Percentiles rank a stretch among this genome's conserved stretches.
These are phyloP conservation scores for Allolobophora icterica DNA, from an alignment of 2,888 invertebrate species.

Conservation along the genomic window DNA sequence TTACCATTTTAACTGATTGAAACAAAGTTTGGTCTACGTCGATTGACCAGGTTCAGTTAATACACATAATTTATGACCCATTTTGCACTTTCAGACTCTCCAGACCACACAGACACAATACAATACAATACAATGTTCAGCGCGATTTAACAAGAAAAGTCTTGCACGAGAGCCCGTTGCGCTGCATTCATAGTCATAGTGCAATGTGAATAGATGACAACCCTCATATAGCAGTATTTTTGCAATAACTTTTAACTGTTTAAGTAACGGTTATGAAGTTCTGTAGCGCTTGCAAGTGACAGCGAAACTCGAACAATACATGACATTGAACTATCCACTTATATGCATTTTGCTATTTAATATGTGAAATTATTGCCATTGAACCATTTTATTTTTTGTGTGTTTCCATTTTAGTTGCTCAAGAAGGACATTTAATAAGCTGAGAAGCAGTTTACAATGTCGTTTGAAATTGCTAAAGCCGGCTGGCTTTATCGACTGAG, in stretches of 20 bases:
- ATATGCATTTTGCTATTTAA: not conserved
- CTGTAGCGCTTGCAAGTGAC: too few relatives aligned
- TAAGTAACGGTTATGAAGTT: too few relatives aligned
- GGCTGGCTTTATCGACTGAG: conserved; percentile 59
- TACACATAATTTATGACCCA: not conserved
- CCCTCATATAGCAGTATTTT: too few relatives aligned
- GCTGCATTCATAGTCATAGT: too few relatives aligned
- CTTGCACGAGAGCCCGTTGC: too few relatives aligned
- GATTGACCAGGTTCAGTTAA: not conserved
- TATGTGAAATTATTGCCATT: not conserved
- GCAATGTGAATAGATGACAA: too few relatives aligned
- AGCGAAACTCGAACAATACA: not conserved
- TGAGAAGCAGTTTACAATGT: conserved; percentile 39
- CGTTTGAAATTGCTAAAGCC: conserved; percentile 56
- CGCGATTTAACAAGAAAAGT: too few relatives aligned
- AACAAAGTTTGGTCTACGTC: not conserved
- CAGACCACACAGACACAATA: not conserved
- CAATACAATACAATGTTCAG: not conserved
- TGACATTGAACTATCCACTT: not conserved
- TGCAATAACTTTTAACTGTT: too few relatives aligned
- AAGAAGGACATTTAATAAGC: not conserved
- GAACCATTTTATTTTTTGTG: not conserved
- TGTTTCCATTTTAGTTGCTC: not conserved
- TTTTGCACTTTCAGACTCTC: not conserved
- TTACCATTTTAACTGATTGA: not conserved